These are phyloP conservation scores for Geotrypetes seraphini DNA, from an alignment of 2,797 vertebrate species.

Conservation along the genomic window DNA sequence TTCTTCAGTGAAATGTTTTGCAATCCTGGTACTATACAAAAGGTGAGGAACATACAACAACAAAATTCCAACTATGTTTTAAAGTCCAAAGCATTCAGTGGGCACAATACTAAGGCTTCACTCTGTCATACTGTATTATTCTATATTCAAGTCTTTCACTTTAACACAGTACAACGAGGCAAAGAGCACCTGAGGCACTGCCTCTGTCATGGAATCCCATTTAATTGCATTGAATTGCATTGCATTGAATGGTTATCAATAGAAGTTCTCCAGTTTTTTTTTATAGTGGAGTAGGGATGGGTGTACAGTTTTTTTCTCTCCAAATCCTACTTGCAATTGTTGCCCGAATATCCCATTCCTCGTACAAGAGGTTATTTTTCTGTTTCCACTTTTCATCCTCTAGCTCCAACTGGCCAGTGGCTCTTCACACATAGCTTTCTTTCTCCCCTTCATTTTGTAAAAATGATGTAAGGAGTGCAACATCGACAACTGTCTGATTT, in stretches of 20 bases:
- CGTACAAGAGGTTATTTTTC: slow-evolving; percentile 19
- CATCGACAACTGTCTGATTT: slow-evolving; percentile 63
- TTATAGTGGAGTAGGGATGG: too few relatives aligned
- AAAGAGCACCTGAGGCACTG: slow-evolving; percentile 58
- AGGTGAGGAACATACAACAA: slow-evolving; percentile 24
- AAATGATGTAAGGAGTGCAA: slow-evolving; percentile 67
- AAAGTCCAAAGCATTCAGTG: slow-evolving; percentile 41
- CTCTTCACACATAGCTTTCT: slow-evolving; percentile 80
- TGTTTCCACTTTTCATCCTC: slow-evolving; percentile 8
- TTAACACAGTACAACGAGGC: slow-evolving; percentile 62
- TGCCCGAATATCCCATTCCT: slow-evolving; percentile 35
- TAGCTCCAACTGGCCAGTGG: slow-evolving; percentile 16
- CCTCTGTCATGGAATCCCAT: slow-evolving; percentile 60
- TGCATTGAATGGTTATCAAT: slow-evolving; percentile 80
- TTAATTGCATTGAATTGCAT: slow-evolving; percentile 86
- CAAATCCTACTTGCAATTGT: slow-evolving; percentile 21
- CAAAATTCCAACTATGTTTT: slow-evolving; percentile 20
- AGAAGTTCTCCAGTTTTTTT: slow-evolving; percentile 56
- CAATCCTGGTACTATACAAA: slow-evolving; percentile 35
- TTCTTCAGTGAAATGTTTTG: slow-evolving; percentile 35
- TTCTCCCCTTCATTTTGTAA: slow-evolving; percentile 70
- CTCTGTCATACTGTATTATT: slow-evolving; percentile 55
- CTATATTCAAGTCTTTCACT: slow-evolving; percentile 67
- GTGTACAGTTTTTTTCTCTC: slow-evolving; percentile 39
- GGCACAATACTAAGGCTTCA: slow-evolving; percentile 51